A percentile compares a stretch with the other conserved stretches of the same genome.
These are phyloP conservation scores for Bergia puertoricense DNA, from an alignment of 92 coral and sea anemone genomes.

Conservation along the genomic window DNA sequence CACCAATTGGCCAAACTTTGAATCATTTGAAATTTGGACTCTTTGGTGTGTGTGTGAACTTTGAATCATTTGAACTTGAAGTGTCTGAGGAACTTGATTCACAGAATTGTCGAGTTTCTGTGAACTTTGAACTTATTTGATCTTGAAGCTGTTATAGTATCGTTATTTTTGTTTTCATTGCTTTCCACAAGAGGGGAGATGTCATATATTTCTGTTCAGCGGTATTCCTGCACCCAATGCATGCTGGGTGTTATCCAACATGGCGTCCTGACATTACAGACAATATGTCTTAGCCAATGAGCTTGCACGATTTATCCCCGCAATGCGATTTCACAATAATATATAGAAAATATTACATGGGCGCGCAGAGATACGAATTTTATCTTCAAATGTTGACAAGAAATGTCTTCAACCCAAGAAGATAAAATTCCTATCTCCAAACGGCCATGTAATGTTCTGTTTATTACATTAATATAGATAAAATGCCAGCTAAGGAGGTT, in stretches of 20 bases:
- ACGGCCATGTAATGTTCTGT: too few relatives aligned
- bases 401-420: too few relatives aligned
- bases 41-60: not conserved
- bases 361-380: too few relatives aligned
- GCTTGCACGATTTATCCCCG: too few relatives aligned
- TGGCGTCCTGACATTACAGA: not conserved
- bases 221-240: not conserved
- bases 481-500: too few relatives aligned
- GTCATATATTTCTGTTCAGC: slow-evolving; percentile 7
- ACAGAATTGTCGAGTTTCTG: not conserved
- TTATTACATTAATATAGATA: too few relatives aligned
- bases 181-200: not conserved
- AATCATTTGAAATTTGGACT: not conserved
- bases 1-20: not conserved
- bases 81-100: not conserved
- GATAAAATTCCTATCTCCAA: too few relatives aligned
- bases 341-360: too few relatives aligned
- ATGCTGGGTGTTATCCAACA: not conserved
- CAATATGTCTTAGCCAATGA: too few relatives aligned
- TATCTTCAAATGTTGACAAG: too few relatives aligned
- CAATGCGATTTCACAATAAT: too few relatives aligned
- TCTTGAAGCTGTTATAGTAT: not conserved
- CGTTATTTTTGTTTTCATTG: not conserved
- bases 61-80: not conserved
- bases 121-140: not conserved